Conservation (phyloP, 2,888 invertebrate genomes). For the Liposcelis brunnea region DNA sequence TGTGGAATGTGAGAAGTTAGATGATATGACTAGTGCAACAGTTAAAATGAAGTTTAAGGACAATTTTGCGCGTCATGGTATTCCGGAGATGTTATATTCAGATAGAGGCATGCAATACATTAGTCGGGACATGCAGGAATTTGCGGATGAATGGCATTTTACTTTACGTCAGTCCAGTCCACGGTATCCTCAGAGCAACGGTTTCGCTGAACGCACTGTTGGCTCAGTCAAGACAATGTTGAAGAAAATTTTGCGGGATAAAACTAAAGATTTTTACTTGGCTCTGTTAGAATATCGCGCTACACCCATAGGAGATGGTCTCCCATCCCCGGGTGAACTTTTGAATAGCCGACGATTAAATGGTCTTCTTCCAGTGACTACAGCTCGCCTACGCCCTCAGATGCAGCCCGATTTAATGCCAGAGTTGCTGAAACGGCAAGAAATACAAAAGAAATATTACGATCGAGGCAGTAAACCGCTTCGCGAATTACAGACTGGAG, state of each 20-base stretch:
- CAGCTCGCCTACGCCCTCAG: too few species aligned
- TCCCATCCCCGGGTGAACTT: conserved; percentile 9
- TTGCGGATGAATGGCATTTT: conserved; percentile 16
- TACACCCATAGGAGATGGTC: conserved; percentile 6
- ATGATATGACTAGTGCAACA: conserved; percentile 14
- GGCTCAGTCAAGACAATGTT: conserved; percentile 17
- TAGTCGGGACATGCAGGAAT: conserved; percentile 13
- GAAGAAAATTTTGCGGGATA: conserved; percentile 13
- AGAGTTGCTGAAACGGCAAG: too few species aligned
- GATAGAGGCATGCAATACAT: conserved; percentile 18
- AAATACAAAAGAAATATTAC: too few species aligned
- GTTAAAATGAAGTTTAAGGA: too few species aligned
- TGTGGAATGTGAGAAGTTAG: conserved; percentile 16
- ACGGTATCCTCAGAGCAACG: conserved; percentile 15
- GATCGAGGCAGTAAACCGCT: too few species aligned
- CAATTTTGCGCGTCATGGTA: conserved; percentile 16
- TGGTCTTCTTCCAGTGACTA: too few species aligned
- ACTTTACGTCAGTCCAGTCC: conserved; percentile 15
- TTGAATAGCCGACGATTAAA: too few species aligned
- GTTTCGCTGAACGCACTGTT: conserved; percentile 16
- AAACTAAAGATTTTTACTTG: conserved; percentile 9
- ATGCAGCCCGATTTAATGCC: too few species aligned
- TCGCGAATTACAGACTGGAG: too few species aligned
- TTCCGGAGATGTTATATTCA: conserved; percentile 15
- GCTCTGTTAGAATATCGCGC: conserved; percentile 10